Conservation (phyloP, 2,797 vertebrate genomes). For the Aphelocoma californica region DNA sequence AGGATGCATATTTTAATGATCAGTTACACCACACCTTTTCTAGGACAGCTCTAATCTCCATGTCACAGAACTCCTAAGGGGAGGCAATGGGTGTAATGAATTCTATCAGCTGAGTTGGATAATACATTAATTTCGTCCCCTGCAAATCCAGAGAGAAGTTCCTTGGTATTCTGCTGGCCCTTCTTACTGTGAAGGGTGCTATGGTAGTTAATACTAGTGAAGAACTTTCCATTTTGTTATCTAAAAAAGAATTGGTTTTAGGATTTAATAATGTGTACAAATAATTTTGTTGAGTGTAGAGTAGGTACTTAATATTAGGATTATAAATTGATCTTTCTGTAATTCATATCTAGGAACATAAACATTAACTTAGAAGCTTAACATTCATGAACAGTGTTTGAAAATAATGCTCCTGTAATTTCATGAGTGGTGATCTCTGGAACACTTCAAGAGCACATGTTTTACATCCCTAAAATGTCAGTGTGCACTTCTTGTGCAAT, state of each 20-base stretch:
- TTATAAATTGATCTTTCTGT: neutral
- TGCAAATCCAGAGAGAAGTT: neutral
- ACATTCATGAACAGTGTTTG: neutral
- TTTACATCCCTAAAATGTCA: neutral
- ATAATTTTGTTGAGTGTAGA: neutral
- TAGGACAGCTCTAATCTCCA: neutral
- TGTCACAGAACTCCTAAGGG: neutral
- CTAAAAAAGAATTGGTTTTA: neutral
- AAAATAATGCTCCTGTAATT: constrained; percentile 1
- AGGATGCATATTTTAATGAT: neutral
- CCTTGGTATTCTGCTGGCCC: neutral
- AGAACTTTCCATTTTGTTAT: neutral
- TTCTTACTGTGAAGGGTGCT: neutral
- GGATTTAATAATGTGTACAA: neutral
- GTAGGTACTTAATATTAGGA: neutral
- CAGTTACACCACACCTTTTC: neutral
- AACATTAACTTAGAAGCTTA: neutral
- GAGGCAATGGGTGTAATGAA: neutral
- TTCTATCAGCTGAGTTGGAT: neutral
- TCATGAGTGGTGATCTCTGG: neutral
- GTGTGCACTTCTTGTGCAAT: neutral
- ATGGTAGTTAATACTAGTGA: neutral
- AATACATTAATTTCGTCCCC: neutral
- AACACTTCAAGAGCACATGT: neutral
- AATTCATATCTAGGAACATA: neutral